A percentile compares a stretch with the other conserved stretches of the same genome.
phyloP scores from a whole-genome alignment of 2,797 vertebrate genomes.

The Amniataba percoides region DNA sequence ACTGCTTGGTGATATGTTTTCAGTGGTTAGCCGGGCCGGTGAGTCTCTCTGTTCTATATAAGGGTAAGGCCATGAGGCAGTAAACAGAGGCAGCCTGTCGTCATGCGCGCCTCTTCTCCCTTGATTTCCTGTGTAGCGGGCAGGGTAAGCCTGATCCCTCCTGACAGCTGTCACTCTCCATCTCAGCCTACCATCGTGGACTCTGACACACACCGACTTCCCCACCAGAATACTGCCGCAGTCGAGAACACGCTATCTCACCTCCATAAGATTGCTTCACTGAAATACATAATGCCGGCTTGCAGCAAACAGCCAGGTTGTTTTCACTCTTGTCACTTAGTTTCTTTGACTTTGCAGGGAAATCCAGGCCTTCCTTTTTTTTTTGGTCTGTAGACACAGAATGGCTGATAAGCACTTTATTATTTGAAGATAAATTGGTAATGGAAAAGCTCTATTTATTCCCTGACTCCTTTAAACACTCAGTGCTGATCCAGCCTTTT shows the following conservation, averaged over 20 bases:
- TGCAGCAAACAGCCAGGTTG: constrained; percentile 32
- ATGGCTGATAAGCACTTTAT: constrained; percentile 21
- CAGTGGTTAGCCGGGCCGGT: constrained; percentile 43
- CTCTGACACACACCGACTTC: constrained; percentile 57
- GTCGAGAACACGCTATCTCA: constrained; percentile 52
- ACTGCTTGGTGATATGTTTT: constrained; percentile 65
- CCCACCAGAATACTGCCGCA: constrained; percentile 54
- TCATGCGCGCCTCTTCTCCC: constrained; percentile 49
- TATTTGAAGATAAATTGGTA: constrained; percentile 20
- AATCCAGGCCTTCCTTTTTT: constrained; percentile 15
- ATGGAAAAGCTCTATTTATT: constrained; percentile 37
- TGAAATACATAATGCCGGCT: constrained; percentile 36
- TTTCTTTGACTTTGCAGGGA: constrained; percentile 45
- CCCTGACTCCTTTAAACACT: constrained; percentile 18
- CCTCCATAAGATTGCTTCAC: constrained; percentile 54
- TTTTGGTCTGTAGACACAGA: constrained; percentile 10
- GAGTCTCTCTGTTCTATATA: constrained; percentile 64
- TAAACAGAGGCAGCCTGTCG: constrained; percentile 73
- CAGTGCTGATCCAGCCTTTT: constrained; percentile 25
- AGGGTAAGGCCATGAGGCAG: constrained; percentile 62
- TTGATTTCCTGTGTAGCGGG: constrained; percentile 67
- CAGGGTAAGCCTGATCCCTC: constrained; percentile 77
- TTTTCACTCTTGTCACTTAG: constrained; percentile 41
- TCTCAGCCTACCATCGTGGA: constrained; percentile 62
- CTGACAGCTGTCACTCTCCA: constrained; percentile 84